A percentile compares a stretch with the other conserved stretches of the same genome.
phyloP scores from a whole-genome alignment of 2,113 vertebrate species.

The Odocoileus hemionus region DNA sequence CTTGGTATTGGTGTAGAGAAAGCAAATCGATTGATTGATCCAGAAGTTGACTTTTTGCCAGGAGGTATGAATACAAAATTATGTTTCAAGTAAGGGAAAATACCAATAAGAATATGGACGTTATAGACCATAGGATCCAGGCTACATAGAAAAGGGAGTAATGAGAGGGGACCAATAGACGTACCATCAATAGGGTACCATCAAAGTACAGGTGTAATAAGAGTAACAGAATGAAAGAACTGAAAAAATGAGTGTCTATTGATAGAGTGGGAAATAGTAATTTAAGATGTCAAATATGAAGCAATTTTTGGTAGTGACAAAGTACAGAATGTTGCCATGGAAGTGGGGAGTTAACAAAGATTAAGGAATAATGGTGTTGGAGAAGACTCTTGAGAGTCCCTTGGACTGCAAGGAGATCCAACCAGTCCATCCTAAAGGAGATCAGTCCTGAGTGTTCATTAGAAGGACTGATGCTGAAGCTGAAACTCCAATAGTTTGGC shows the following conservation, averaged over 20 bases:
- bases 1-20: not conserved
- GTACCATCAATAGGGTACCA: not conserved
- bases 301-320: not conserved
- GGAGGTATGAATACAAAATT: not conserved
- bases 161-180: not conserved
- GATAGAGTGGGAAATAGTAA: not conserved
- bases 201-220: not conserved
- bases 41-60: not conserved
- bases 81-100: not conserved
- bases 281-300: slow-evolving; percentile 9
- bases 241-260: not conserved
- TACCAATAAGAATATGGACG: not conserved
- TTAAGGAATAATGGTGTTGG: not conserved
- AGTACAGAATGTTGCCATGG: not conserved
- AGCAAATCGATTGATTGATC: not conserved
- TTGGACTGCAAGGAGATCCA: not conserved
- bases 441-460: not conserved
- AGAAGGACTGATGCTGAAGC: not conserved
- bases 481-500: not conserved
- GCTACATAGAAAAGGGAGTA: not conserved
- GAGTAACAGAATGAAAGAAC: not conserved
- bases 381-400: not conserved
- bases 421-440: not conserved
- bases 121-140: not conserved
- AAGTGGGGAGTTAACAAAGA: not conserved